Percentiles rank a stretch among this genome's conserved stretches.
Conservation (phyloP, 2,797 vertebrate species). For the Lutjanus argentimaculatus region DNA sequence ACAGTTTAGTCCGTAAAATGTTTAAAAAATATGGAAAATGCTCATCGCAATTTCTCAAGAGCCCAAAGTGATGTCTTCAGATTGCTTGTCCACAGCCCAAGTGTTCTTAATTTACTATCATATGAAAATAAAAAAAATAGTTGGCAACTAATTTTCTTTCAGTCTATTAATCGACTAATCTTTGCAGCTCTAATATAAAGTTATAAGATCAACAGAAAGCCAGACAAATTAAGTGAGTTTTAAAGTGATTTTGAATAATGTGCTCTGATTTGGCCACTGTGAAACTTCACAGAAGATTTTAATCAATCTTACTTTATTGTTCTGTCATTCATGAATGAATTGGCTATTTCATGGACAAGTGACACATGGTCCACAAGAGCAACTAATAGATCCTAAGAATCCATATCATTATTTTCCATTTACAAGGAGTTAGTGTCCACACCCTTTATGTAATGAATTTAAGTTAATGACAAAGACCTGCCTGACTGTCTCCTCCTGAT, state of each 20-base stretch:
- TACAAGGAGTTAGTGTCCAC: neutral
- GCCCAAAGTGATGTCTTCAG: too few relatives aligned
- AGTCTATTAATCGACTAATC: too few relatives aligned
- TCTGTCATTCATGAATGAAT: neutral
- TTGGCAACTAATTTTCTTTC: too few relatives aligned
- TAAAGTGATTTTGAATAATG: neutral
- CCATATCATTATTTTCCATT: slow-evolving; percentile 17
- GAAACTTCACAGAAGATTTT: neutral
- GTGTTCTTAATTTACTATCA: too few relatives aligned
- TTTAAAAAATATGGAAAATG: too few relatives aligned
- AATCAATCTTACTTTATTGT: neutral
- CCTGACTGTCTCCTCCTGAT: slow-evolving; percentile 32
- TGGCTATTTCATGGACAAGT: neutral
- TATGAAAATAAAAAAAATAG: too few relatives aligned
- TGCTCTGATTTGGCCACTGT: neutral
- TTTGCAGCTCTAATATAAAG: neutral
- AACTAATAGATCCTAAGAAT: slow-evolving; percentile 1
- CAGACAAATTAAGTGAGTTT: neutral
- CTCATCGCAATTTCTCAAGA: too few relatives aligned
- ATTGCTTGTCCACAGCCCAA: too few relatives aligned
- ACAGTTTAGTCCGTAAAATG: too few relatives aligned
- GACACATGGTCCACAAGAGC: neutral
- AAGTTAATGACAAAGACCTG: slow-evolving; percentile 38
- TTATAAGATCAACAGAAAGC: neutral
- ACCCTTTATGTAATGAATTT: slow-evolving; percentile 27